Evolutionary conservation across 2,113 vertebrate genomes (phyloP).

Genomic region (Oophaga pumilio): DNA sequence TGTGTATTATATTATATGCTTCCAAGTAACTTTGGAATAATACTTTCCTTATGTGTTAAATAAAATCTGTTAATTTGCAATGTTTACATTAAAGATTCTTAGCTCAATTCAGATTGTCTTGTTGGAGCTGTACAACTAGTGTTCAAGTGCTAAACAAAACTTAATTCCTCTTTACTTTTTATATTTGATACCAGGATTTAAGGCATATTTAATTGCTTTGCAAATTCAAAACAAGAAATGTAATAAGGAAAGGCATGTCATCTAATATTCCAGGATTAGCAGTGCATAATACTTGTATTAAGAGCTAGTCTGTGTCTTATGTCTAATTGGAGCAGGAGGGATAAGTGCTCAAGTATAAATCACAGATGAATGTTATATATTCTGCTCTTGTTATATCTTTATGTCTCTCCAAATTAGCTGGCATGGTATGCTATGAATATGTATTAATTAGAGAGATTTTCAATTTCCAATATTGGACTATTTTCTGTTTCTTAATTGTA

Average conservation of each 20-base stretch:
- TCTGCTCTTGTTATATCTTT: constrained; percentile 25
- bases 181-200: constrained; percentile 32
- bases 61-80: not conserved
- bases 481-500: not conserved
- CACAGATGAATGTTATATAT: constrained; percentile 36
- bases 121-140: not conserved
- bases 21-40: too few species aligned
- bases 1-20: too few species aligned
- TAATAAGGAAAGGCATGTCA: constrained; percentile 36
- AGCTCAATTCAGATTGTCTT: not conserved
- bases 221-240: constrained; percentile 32
- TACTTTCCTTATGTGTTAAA: not conserved
- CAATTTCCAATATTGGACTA: not conserved
- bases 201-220: constrained; percentile 38
- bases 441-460: constrained; percentile 17
- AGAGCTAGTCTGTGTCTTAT: constrained; percentile 26
- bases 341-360: constrained; percentile 37
- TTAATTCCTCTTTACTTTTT: not conserved
- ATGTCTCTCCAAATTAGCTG: constrained; percentile 34
- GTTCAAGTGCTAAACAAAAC: not conserved
- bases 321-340: constrained; percentile 23
- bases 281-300: constrained; percentile 49
- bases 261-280: constrained; percentile 53
- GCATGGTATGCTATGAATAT: constrained; percentile 23
- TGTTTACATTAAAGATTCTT: not conserved